Conservation (phyloP, 2,797 vertebrate species). For the Nothura maculosa region DNA sequence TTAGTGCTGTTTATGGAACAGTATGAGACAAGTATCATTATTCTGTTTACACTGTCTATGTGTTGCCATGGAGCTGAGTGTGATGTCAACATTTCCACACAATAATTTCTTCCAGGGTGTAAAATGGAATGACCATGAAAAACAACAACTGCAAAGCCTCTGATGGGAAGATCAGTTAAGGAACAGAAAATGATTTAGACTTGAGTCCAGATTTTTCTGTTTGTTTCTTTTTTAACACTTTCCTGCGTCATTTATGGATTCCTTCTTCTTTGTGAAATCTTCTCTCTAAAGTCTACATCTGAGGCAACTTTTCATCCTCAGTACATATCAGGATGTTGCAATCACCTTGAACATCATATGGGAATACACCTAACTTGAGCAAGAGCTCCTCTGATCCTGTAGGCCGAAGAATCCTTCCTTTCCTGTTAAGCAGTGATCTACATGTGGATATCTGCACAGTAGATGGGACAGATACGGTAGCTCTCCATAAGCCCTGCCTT, state of each 20-base stretch:
- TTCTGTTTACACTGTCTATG: not conserved
- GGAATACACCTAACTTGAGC: not conserved
- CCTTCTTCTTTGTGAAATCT: not conserved
- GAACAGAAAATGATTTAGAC: not conserved
- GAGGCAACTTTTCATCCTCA: not conserved
- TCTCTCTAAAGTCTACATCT: not conserved
- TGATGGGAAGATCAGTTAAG: not conserved
- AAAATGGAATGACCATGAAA: not conserved
- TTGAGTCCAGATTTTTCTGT: not conserved
- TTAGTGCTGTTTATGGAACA: not conserved
- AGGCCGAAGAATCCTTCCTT: not conserved
- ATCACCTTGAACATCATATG: not conserved
- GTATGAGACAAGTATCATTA: no score
- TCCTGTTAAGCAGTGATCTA: not conserved
- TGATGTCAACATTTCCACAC: not conserved
- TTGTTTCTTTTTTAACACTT: not conserved
- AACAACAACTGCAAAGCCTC: not conserved
- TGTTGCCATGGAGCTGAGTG: not conserved
- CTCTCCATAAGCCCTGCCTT: no score
- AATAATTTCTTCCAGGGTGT: not conserved
- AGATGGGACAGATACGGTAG: no score
- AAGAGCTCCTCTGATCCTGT: not conserved
- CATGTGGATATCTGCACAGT: no score
- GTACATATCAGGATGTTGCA: not conserved
- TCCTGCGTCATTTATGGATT: not conserved